phyloP scores from a whole-genome alignment of 2,888 invertebrate genomes.

The Dendrolimus pini region DNA sequence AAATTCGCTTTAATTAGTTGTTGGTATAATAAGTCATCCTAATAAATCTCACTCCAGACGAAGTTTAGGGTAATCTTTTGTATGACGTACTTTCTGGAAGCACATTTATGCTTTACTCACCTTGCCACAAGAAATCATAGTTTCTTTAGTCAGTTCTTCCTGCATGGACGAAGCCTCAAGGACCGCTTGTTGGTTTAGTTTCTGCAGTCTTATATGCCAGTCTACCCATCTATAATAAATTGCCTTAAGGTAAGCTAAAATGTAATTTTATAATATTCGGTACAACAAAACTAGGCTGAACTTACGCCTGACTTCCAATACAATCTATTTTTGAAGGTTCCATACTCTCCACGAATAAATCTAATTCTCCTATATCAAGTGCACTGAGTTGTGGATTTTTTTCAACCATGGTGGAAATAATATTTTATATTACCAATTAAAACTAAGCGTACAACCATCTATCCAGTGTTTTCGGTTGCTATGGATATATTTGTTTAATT shows the following conservation, averaged over 20 bases:
- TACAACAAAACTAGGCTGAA: conserved; percentile 2
- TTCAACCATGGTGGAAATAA: conserved; percentile 59
- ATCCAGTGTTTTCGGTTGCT: conserved; percentile 17
- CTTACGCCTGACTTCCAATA: conserved; percentile 78
- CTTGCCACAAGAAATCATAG: conserved; percentile 84
- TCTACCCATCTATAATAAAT: conserved; percentile 82
- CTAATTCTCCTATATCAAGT: conserved; percentile 82
- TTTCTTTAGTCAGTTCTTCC: conserved; percentile 92
- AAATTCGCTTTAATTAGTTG: no score
- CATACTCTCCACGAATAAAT: conserved; percentile 84
- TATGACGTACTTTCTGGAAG: no score
- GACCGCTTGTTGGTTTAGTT: conserved; percentile 91
- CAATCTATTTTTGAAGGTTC: conserved; percentile 79
- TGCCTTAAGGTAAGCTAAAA: neutral
- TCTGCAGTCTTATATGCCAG: conserved; percentile 88
- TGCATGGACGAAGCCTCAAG: conserved; percentile 85
- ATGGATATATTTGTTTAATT: conserved; percentile 32
- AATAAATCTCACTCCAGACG: no score
- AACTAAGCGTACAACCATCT: neutral
- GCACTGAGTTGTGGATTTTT: conserved; percentile 68
- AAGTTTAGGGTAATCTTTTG: no score
- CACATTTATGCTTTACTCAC: conserved; percentile 38
- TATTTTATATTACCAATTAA: neutral
- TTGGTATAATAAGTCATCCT: no score
- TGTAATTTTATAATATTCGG: neutral